Percentiles rank a stretch among this genome's conserved stretches.
Conservation (phyloP, 2,797 vertebrate genomes). For the Chromobotia macracanthus region DNA sequence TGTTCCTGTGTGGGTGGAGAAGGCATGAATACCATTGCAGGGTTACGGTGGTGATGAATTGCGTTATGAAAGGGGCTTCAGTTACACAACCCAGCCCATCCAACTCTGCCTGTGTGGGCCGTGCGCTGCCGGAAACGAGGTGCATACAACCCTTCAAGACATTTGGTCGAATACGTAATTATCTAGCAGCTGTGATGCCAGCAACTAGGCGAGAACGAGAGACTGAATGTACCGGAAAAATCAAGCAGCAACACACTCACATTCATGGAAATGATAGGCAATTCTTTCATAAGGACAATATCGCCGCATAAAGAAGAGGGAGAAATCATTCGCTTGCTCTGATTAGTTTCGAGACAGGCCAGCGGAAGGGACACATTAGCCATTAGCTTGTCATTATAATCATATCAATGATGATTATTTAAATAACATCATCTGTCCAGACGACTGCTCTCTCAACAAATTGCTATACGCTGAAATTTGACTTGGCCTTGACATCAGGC, state of each 20-base stretch:
- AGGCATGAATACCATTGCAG: constrained; percentile 60
- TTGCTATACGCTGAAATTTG: constrained; percentile 40
- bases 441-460: constrained; percentile 24
- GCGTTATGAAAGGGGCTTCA: constrained; percentile 60
- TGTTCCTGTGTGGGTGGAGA: constrained; percentile 62
- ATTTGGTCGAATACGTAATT: constrained; percentile 61
- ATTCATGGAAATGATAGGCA: constrained; percentile 55
- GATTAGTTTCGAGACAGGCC: constrained; percentile 43
- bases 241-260: constrained; percentile 49
- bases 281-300: constrained; percentile 50
- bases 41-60: constrained; percentile 59
- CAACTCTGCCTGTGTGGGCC: constrained; percentile 51
- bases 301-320: constrained; percentile 35
- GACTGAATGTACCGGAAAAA: constrained; percentile 58
- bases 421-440: constrained; percentile 47
- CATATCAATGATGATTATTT: constrained; percentile 47
- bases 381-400: constrained; percentile 52
- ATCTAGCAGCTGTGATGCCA: constrained; percentile 60
- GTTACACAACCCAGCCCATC: constrained; percentile 60
- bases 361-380: constrained; percentile 42
- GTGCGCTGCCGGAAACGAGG: constrained; percentile 48
- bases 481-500: constrained; percentile 39
- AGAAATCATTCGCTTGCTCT: constrained; percentile 38
- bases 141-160: constrained; percentile 56
- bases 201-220: constrained; percentile 50